Evolutionary conservation across 2,888 invertebrate species (phyloP), one percentile per base, ranked within the genome.

Genomic region (Leucophenga montana): DNA sequence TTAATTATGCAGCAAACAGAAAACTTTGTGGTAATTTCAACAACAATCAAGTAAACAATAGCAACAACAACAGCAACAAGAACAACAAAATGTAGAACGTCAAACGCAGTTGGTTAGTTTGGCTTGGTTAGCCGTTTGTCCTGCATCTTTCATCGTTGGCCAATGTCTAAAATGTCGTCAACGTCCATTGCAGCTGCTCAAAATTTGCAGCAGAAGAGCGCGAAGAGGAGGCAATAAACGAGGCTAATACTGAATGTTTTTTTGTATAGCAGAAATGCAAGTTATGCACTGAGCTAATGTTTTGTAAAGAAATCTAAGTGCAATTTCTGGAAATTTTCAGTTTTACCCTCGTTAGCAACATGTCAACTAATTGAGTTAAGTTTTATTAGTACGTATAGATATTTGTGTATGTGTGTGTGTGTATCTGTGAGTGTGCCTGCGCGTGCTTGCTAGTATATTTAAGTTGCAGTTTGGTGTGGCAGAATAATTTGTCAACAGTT

Each of bases 1-100:
- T 82, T 82, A 82, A 82, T 82, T 82, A 82, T 82, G 82, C 82
- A 82, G 82, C 78, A 82, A 83, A 82, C 83, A 83, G 81, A 82
- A 83, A 82, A 81, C 77, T 82, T 82, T 82, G 83, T 67, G 82
- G 83, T 81, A 79, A 82, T 83, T 83, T 83, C 75, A 81, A 74
- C 73, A 72, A 61, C 72, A 75, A 66, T 66, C n/a, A n/a, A n/a
- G n/a, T n/a, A n/a, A 59, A 61, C 73, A 72, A 31, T 68, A 50
- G 18, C 65, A 70, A 44, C 59, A 31, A 22, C 16, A 57, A 57
- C 73, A 72, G 56, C 72, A 76, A 66, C 68, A 59, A 61, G 69
- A 72, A 31, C 70, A 50, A 22, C 65, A 70, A 27, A 50, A 20
- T 18, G n/a, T 13, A 57, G 3, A 48, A 9, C 11, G 27, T 27